phyloP scores from a whole-genome alignment of 2,888 invertebrate species.

The Caenorhabditis sp. region DNA sequence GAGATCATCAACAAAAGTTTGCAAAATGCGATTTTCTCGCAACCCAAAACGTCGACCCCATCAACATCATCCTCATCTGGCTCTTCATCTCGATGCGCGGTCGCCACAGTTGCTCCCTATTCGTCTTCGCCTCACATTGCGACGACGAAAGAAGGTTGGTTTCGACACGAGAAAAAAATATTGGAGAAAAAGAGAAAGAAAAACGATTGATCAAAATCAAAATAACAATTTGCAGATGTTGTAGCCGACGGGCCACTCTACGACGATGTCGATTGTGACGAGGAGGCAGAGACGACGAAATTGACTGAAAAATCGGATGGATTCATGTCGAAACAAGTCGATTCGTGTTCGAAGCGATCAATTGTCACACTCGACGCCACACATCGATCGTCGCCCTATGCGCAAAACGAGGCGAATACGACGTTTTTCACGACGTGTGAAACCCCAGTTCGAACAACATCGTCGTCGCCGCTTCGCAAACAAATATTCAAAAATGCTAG shows the following conservation, averaged over 20 bases:
- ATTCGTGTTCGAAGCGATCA: slow-evolving; percentile 28
- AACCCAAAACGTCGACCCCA: slow-evolving; percentile 12
- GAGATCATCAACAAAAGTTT: slow-evolving; percentile 36
- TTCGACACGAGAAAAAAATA: no score
- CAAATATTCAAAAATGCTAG: slow-evolving; percentile 23
- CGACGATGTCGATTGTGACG: not conserved
- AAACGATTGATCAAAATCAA: not conserved
- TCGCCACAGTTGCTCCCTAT: not conserved
- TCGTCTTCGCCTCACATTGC: slow-evolving; percentile 33
- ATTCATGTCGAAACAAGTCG: slow-evolving; percentile 12
- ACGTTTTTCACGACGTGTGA: slow-evolving; percentile 23
- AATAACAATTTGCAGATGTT: not conserved
- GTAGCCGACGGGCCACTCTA: not conserved
- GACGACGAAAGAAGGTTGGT: slow-evolving; percentile 4
- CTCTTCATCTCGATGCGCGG: not conserved
- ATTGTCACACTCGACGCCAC: slow-evolving; percentile 30
- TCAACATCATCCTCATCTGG: not conserved
- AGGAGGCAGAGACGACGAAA: not conserved
- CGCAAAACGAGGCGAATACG: slow-evolving; percentile 4
- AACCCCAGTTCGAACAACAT: slow-evolving; percentile 15
- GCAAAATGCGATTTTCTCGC: slow-evolving; percentile 30
- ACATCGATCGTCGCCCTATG: slow-evolving; percentile 8
- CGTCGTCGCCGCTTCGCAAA: slow-evolving; percentile 22
- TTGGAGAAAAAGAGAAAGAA: not conserved
- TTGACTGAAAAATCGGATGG: not conserved